Evolutionary conservation across 2,888 invertebrate genomes (phyloP).

Genomic region (Nipponacmea schrenckii): DNA sequence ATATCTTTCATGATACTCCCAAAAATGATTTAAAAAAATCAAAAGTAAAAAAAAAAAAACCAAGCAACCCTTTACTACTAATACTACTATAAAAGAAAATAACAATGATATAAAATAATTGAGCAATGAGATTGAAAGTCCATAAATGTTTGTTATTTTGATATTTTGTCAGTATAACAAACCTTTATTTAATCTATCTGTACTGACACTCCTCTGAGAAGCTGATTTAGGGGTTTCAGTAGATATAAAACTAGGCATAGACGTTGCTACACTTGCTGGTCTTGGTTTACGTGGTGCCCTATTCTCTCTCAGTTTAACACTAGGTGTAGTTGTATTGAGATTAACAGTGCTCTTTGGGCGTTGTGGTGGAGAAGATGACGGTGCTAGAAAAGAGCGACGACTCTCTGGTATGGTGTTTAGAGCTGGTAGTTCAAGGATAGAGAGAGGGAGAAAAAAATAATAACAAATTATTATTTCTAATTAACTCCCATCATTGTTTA

Average conservation of each 20-base stretch:
- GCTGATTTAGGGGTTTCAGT: conserved; percentile 40
- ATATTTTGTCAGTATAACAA: conserved; percentile 5
- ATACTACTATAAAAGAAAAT: too few relatives aligned
- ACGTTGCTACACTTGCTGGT: conserved; percentile 58
- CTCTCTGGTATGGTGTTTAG: conserved; percentile 60
- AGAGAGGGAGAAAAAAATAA: conserved; percentile 23
- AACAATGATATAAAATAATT: too few relatives aligned
- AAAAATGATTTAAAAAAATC: too few relatives aligned
- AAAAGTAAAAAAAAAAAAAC: too few relatives aligned
- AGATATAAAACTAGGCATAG: conserved; percentile 55
- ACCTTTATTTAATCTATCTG: conserved; percentile 51
- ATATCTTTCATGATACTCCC: too few relatives aligned
- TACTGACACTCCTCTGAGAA: conserved; percentile 53
- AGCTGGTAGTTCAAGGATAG: conserved; percentile 37
- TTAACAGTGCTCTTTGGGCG: conserved; percentile 48
- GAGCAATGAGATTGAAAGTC: too few relatives aligned
- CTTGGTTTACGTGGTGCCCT: conserved; percentile 54
- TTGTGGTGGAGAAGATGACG: conserved; percentile 42
- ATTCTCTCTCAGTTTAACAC: conserved; percentile 49
- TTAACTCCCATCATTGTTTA: not conserved
- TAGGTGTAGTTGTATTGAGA: conserved; percentile 32
- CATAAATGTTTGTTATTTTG: too few relatives aligned
- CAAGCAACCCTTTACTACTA: too few relatives aligned
- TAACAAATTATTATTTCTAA: conserved; percentile 13
- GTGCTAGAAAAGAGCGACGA: conserved; percentile 61